Evolutionary conservation across 1,140 invertebrate genomes (phyloP), one percentile per base, ranked within the genome.

Genomic region (Bombyx mandarina): DNA sequence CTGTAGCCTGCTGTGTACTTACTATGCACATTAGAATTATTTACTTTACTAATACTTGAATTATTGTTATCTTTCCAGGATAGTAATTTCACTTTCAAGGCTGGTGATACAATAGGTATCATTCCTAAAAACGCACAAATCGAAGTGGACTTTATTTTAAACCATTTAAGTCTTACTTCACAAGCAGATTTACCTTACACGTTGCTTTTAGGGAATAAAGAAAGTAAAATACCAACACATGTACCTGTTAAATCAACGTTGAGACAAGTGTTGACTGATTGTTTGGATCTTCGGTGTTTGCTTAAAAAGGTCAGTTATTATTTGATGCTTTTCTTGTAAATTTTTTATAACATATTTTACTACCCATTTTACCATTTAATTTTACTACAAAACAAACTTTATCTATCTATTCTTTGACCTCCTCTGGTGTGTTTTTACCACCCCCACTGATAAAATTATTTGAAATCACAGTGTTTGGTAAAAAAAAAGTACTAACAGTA

Each of bases 281-380:
- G 79, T 72, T 58, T 89, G 8, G 85, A 89, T 64, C 56, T 90
- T 22, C 76, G 88, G 60, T 74, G 70, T 66, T 54, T 85, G 18
- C 57, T 87, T 6, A 89, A 89, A 73, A 89, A 89, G 79, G 88
- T 89, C 86, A 61, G 52, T 52, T 35, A 35, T 35, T 35, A 35
- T 35, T 35, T 35, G 1, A 35, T 35, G 4, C 2, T 35, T 35
- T 1, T 35, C 26, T 7, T 47, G 0, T 47, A 18, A 47, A 47
- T 3, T 8, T 10, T 8, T 47, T 47, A 8, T 10, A 3, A 12
- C 2, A 7, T 47, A 10, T 47, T 47, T 10, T 47, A 47, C 46
- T 47, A 47, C 46, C 26, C 26, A 35, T 35, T 35, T 35, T 3
- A 35, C 26, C 26, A 35, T 2, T 35, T 3, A 35, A 3, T 35